Evolutionary conservation across 2,888 invertebrate species (phyloP).

Genomic region (Bedellia somnulentella): DNA sequence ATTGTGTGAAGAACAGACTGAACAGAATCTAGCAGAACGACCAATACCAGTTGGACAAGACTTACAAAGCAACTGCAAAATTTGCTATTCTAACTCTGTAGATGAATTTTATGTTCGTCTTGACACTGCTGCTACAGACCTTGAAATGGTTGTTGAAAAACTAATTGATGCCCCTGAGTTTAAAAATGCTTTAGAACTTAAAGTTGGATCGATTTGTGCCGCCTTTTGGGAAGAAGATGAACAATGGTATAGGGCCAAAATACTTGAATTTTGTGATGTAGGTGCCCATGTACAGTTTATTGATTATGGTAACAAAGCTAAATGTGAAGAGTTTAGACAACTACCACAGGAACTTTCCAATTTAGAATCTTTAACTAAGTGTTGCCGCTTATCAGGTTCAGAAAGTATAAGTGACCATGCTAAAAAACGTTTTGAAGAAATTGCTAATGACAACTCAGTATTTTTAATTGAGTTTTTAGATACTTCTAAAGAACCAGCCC

Average conservation of each 20-base stretch:
- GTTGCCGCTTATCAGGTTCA: conserved; percentile 58
- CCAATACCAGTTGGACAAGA: conserved; percentile 45
- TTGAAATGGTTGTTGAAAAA: conserved; percentile 65
- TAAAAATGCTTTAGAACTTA: conserved; percentile 46
- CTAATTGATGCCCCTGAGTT: conserved; percentile 56
- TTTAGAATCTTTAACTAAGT: conserved; percentile 64
- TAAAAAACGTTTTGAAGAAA: conserved; percentile 31
- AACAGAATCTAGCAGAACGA: conserved; percentile 28
- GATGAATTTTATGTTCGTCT: conserved; percentile 76
- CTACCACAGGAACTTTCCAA: conserved; percentile 62
- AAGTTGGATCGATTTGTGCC: conserved; percentile 65
- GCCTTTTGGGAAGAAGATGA: conserved; percentile 68
- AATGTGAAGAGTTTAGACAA: conserved; percentile 59
- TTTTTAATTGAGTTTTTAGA: conserved; percentile 65
- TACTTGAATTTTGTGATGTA: conserved; percentile 59
- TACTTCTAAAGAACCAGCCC: conserved; percentile 57
- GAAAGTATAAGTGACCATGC: conserved; percentile 41
- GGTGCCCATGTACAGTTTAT: conserved; percentile 65
- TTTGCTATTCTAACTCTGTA: conserved; percentile 68
- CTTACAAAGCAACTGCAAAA: conserved; percentile 56
- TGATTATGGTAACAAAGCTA: conserved; percentile 71
- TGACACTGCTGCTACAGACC: conserved; percentile 52
- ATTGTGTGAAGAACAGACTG: conserved; percentile 41
- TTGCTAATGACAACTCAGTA: conserved; percentile 29
- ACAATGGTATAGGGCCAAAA: conserved; percentile 68